Evolutionary conservation across 2,888 invertebrate species (phyloP), one percentile per base, ranked within the genome.

Genomic region (Apoda limacodes): DNA sequence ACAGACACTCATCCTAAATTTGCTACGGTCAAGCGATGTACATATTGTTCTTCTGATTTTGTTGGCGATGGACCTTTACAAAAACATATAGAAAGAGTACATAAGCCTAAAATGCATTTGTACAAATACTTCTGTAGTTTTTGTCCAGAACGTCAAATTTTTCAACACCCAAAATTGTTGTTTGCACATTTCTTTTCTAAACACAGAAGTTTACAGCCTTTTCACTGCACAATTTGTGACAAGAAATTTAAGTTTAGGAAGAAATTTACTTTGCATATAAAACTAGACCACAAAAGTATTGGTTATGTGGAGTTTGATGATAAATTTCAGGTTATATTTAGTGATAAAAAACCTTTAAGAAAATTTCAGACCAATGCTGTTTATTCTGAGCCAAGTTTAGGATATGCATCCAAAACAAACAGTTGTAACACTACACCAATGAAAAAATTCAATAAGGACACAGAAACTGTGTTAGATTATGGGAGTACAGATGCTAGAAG

Each of bases 251-350:
- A 50, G 24, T 23, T 67, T 2, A 52, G 78, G 0, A 76, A 70
- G 25, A 44, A 43, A 2, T 75, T 78, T 22, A 67, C 72, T 0
- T 39, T 76, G 0, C 78, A 78, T 13, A 78, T 78, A 1, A 75
- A 75, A 43, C n/a, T 72, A 4, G 39, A 42, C 0, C 78, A 78
- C 12, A 49, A 62, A 1, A 64, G 70, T 22, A 34, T 52, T 2
- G 78, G 78, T 1, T 69, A 52, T 13, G 68, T 75, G 5, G 70
- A 74, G 25, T 76, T 75, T 39, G 66, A 75, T 48, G 51, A 70
- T 2, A 59, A 62, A 3, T 71, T 64, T 25, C 59, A 72, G 43
- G 78, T 78, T 1, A 66, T 50, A 35, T 78, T 78, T 28, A 48
- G 55, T 1, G 60, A 63, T 2, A 55, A 57, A n/a, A 71, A 64